phyloP scores from a whole-genome alignment of 2,888 invertebrate genomes.

The Andrena chrysosceles region DNA sequence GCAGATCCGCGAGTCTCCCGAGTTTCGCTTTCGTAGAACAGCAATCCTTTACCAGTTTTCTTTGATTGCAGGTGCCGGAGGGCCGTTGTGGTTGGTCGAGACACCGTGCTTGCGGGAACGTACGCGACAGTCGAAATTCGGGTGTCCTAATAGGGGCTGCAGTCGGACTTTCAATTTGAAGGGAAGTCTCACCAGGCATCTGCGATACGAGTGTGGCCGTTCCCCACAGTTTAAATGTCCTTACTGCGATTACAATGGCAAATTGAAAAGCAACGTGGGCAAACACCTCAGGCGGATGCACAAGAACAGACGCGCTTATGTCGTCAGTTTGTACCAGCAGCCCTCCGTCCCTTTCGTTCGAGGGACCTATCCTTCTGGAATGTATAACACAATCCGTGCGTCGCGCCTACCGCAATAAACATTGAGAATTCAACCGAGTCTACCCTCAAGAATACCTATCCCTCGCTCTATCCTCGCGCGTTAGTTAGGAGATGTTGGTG shows the following conservation, averaged over 20 bases:
- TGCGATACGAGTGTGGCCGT: conserved; percentile 74
- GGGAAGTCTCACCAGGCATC: conserved; percentile 70
- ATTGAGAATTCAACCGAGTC: not conserved
- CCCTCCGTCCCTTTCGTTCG: not conserved
- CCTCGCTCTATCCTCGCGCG: not conserved
- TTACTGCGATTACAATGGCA: conserved; percentile 54
- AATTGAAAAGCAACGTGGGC: not conserved
- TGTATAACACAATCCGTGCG: not conserved
- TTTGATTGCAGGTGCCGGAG: conserved; percentile 36
- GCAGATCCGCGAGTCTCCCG: too few relatives aligned
- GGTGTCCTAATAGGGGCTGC: conserved; percentile 47
- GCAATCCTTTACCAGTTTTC: not conserved
- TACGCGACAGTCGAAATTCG: not conserved
- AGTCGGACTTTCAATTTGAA: conserved; percentile 70
- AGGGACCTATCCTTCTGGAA: not conserved
- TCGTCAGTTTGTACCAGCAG: not conserved
- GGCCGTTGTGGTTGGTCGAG: not conserved
- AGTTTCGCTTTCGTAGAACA: too few relatives aligned
- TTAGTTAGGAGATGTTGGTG: conserved; percentile 1
- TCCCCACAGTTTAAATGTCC: conserved; percentile 74
- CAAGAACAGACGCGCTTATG: not conserved
- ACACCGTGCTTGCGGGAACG: not conserved
- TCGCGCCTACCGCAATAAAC: not conserved
- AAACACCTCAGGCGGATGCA: not conserved
- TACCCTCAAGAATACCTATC: not conserved